Percentiles rank a stretch among this genome's conserved stretches.
These are phyloP conservation scores for Eudasyphora cyanicolor DNA, from an alignment of 2,888 invertebrate genomes.

Conservation along the genomic window DNA sequence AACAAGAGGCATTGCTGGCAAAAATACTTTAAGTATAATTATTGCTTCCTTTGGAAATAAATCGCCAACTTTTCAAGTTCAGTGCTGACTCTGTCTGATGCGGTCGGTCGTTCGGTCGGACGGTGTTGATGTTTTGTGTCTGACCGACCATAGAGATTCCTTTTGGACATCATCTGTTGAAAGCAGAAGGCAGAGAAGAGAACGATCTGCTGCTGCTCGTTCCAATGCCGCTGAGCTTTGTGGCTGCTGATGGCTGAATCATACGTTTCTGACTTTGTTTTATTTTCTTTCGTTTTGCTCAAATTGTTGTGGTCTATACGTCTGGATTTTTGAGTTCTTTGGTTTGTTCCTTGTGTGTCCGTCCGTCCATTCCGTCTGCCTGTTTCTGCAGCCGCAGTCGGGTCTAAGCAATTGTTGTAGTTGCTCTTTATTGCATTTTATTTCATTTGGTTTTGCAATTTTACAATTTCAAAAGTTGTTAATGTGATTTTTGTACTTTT, in stretches of 20 bases:
- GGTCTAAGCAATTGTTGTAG: constrained; percentile 43
- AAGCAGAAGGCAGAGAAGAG: constrained; percentile 7
- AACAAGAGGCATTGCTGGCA: constrained; percentile 39
- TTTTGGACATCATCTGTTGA: constrained; percentile 18
- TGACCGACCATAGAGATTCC: neutral
- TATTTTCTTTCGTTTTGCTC: neutral
- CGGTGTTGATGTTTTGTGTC: constrained; percentile 12
- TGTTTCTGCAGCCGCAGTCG: constrained; percentile 16
- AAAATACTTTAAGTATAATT: constrained; percentile 69
- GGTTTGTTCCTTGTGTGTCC: neutral
- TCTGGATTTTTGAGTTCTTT: constrained; percentile 48
- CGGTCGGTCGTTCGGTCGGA: neutral
- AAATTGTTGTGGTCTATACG: constrained; percentile 42
- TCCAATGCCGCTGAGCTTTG: too few species aligned
- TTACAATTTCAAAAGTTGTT: constrained; percentile 61
- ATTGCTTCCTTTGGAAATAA: constrained; percentile 74
- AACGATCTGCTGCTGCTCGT: constrained; percentile 2
- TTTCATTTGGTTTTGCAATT: constrained; percentile 59
- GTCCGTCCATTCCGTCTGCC: constrained; percentile 1
- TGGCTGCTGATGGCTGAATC: constrained; percentile 38
- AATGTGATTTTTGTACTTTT: constrained; percentile 59
- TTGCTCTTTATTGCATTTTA: constrained; percentile 48
- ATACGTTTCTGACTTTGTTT: constrained; percentile 2
- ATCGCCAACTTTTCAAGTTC: constrained; percentile 70
- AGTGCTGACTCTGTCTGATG: constrained; percentile 33